These are phyloP conservation scores for Chrysomallon squamiferum DNA, from an alignment of 1,140 invertebrate species.

Conservation along the genomic window DNA sequence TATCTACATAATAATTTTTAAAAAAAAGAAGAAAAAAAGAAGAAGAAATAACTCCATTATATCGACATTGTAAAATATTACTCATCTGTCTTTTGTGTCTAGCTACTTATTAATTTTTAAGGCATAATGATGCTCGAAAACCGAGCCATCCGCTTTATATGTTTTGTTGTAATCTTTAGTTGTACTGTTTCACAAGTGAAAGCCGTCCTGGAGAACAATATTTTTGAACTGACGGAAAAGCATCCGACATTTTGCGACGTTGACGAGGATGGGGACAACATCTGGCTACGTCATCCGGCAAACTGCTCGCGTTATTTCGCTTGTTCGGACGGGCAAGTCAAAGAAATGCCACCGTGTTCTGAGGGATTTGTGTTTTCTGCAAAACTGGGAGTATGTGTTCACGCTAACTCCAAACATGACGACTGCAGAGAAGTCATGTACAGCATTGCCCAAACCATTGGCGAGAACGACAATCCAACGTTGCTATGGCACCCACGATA, in stretches of 20 bases:
- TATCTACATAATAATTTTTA: no score
- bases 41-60: no score
- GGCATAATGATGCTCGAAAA: no score
- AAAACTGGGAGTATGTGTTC: constrained; percentile 1
- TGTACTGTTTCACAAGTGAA: no score
- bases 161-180: no score
- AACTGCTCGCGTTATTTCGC: constrained; percentile 15
- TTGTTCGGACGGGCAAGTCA: constrained; percentile 9
- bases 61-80: no score
- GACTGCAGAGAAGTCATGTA: constrained; percentile 11
- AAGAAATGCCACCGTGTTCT: constrained; percentile 1
- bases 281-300: constrained; percentile 6
- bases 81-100: no score
- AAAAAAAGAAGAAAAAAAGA: no score
- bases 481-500: constrained; percentile 9
- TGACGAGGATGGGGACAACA: neutral
- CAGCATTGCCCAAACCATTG: neutral
- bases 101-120: no score
- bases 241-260: neutral
- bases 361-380: constrained; percentile 5
- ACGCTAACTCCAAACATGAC: neutral
- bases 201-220: no score
- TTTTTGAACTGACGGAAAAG: no score
- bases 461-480: neutral
- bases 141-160: no score